A percentile compares a stretch with the other conserved stretches of the same genome.
Conservation (phyloP, 2,113 vertebrate genomes). For the Ceyx cyanopectus region DNA sequence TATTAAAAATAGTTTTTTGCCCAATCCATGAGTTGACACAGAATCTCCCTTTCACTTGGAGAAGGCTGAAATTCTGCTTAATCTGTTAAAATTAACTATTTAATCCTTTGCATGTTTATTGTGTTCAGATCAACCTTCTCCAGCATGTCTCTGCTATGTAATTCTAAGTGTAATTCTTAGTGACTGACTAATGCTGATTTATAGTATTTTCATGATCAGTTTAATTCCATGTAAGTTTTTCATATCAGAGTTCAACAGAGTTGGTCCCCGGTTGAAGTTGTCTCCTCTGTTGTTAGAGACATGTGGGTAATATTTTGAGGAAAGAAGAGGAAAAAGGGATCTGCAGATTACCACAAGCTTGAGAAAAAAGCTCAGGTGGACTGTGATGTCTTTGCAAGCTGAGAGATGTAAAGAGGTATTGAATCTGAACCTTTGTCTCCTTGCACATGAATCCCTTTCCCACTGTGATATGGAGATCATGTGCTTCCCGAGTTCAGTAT, state of each 20-base stretch:
- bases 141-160: fast-evolving
- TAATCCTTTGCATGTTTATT: not conserved
- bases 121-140: not conserved
- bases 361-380: not conserved
- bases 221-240: not conserved
- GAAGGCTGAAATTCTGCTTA: not conserved
- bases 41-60: not conserved
- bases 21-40: not conserved
- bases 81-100: not conserved
- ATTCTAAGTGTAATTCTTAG: not conserved
- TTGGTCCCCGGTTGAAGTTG: not conserved
- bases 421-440: not conserved
- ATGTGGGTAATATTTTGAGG: not conserved
- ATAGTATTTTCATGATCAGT: not conserved
- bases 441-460: not conserved
- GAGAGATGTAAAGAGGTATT: not conserved
- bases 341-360: not conserved
- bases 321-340: not conserved
- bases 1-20: not conserved
- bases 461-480: not conserved
- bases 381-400: not conserved
- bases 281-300: not conserved
- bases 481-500: not conserved
- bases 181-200: not conserved
- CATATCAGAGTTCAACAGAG: not conserved